Evolutionary conservation across 30 jellyfish, hydroid and myxozoan genomes (phyloP).

Genomic region (Morbakka virulenta): DNA sequence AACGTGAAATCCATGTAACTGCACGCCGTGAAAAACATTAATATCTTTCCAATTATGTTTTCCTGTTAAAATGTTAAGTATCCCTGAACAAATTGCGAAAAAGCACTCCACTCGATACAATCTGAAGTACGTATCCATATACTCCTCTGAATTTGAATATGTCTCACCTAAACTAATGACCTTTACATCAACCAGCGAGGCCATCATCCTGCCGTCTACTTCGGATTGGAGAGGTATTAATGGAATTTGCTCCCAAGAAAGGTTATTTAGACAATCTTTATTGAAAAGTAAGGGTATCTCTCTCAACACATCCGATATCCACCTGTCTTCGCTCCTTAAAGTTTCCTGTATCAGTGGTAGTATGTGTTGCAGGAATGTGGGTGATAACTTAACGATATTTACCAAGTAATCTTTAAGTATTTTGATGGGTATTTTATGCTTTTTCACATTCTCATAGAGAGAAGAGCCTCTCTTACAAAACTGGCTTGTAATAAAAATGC

Average conservation of each 20-base stretch:
- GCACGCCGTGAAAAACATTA: conserved; percentile 40
- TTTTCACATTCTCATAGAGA: too few relatives aligned
- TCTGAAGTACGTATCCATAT: conserved; percentile 45
- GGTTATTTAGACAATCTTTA: background rate
- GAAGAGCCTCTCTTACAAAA: too few relatives aligned
- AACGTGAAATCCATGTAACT: conserved; percentile 32
- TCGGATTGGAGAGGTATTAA: background rate
- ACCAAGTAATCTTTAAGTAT: too few relatives aligned
- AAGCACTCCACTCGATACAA: conserved; percentile 58
- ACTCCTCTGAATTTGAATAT: conserved; percentile 36
- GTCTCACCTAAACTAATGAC: conserved; percentile 29
- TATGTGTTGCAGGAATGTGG: too few relatives aligned
- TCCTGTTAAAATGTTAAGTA: conserved; percentile 1
- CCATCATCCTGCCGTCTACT: background rate
- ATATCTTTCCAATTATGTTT: conserved; percentile 49
- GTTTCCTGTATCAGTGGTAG: too few relatives aligned
- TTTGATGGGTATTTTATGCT: too few relatives aligned
- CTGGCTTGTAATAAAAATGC: too few relatives aligned
- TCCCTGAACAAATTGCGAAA: conserved; percentile 11
- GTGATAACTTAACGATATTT: too few relatives aligned
- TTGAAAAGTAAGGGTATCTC: too few relatives aligned
- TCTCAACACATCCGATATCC: too few relatives aligned
- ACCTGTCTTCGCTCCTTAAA: too few relatives aligned
- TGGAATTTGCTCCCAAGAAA: conserved; percentile 13
- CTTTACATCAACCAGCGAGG: background rate